Evolutionary conservation across 2,888 invertebrate genomes (phyloP), one percentile per base, ranked within the genome.

Genomic region (Gisinianus flammeolus): DNA sequence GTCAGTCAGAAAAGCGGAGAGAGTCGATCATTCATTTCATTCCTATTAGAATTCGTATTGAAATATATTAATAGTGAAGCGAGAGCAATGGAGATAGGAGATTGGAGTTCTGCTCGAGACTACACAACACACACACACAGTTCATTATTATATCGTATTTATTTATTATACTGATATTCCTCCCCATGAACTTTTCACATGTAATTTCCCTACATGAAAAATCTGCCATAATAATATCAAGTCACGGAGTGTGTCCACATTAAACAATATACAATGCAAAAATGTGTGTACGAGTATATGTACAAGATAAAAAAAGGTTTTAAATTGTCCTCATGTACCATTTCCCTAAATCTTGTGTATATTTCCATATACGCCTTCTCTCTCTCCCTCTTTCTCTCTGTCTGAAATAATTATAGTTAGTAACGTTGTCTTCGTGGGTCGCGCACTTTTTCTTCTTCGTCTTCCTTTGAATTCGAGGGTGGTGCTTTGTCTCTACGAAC

Each of bases 1-100:
- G 77, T 76, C 76, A 74, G 77, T 68, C 77, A 77, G 24, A 33
- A 76, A 31, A 52, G 64, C 28, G 69, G 70, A 80, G 52, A 77
- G 56, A 71, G 75, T 66, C 75, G 16, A 79, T 76, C 73, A 67
- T 69, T 76, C 79, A 79, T 76, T 72, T 54, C 8, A 54, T 54
- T 54, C 19, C n/a, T 8, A 3, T 19, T n/a, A n/a, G n/a, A n/a
- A n/a, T n/a, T n/a, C n/a, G n/a, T n/a, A n/a, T n/a, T n/a, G n/a
- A n/a, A n/a, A n/a, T n/a, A n/a, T n/a, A n/a, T n/a, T n/a, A n/a
- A n/a, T n/a, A n/a, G n/a, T n/a, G n/a, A n/a, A n/a, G n/a, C n/a
- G n/a, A n/a, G n/a, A n/a, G n/a, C n/a, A n/a, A n/a, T n/a, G n/a
- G n/a, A n/a, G n/a, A n/a, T n/a, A n/a, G n/a, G n/a, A n/a, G n/a